Conservation (phyloP, 35 echinoderm and acorn worm species). For the Strongylocentrotus purpuratus region DNA sequence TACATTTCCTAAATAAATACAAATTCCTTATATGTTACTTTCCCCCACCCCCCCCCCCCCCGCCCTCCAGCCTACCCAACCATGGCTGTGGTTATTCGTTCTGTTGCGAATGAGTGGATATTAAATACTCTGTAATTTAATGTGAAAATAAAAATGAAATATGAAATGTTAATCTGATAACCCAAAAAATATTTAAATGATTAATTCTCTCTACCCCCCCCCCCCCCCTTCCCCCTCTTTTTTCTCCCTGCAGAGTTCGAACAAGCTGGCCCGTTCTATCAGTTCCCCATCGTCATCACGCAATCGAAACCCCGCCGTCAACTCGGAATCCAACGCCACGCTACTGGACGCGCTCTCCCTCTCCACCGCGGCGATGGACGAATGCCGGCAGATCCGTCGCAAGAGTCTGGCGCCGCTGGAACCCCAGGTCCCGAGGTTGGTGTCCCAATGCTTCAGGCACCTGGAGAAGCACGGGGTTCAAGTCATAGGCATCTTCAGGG, state of each 20-base stretch:
- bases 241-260: slow-evolving; percentile 14
- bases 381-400: slow-evolving; percentile 68
- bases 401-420: slow-evolving; percentile 78
- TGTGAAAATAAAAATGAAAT: no score
- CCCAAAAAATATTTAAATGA: neutral
- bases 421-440: slow-evolving; percentile 82
- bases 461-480: slow-evolving; percentile 83
- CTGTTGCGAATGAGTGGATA: no score
- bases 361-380: slow-evolving; percentile 74
- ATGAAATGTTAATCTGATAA: neutral
- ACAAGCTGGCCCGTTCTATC: slow-evolving; percentile 25
- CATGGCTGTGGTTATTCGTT: no score
- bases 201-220: neutral
- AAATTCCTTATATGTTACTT: no score
- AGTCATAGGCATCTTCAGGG: slow-evolving; percentile 87
- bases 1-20: no score
- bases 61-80: no score
- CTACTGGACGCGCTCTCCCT: slow-evolving; percentile 79
- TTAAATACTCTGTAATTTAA: no score
- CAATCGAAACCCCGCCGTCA: neutral
- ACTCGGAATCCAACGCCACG: slow-evolving; percentile 56
- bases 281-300: slow-evolving; percentile 45
- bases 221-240: neutral
- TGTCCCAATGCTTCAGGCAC: slow-evolving; percentile 81
- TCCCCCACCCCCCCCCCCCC: no score